A percentile compares a stretch with the other conserved stretches of the same genome.
These are phyloP conservation scores for Masticophis lateralis DNA, from an alignment of 2,797 vertebrate species.

Conservation along the genomic window DNA sequence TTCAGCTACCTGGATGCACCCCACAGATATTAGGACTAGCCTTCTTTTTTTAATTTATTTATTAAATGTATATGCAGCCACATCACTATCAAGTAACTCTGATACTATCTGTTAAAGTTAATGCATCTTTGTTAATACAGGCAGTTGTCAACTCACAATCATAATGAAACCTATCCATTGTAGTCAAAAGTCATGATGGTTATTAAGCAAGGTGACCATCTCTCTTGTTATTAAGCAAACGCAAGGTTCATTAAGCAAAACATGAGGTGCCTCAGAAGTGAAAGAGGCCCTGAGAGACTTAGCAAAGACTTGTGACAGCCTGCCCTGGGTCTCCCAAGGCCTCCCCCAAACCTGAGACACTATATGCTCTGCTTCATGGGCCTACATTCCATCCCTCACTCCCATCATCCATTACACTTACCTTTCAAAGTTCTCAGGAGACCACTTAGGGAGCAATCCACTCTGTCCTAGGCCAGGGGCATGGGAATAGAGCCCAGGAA, in stretches of 20 bases:
- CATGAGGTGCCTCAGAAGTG: background rate
- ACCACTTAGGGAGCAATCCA: background rate
- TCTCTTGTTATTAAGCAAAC: too few relatives aligned
- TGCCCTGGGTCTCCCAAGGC: too few relatives aligned
- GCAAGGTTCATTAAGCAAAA: background rate
- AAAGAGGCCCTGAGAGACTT: background rate
- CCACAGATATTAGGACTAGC: background rate
- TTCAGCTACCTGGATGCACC: background rate
- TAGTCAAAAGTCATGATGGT: background rate
- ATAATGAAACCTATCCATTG: background rate
- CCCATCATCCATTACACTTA: background rate
- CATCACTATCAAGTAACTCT: background rate
- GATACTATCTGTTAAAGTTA: background rate
- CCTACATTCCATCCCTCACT: background rate
- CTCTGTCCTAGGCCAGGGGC: too few relatives aligned
- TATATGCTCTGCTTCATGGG: background rate
- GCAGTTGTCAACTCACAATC: background rate
- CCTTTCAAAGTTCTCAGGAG: background rate
- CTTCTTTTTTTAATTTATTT: background rate
- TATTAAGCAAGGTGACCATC: background rate
- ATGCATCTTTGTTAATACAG: background rate
- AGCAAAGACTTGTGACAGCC: too few relatives aligned
- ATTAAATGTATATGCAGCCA: too few relatives aligned
- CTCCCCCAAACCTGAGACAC: background rate
- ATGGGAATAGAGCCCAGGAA: too few relatives aligned